Conservation (phyloP, 2,113 vertebrate species). For the Brienomyrus longianalis region DNA sequence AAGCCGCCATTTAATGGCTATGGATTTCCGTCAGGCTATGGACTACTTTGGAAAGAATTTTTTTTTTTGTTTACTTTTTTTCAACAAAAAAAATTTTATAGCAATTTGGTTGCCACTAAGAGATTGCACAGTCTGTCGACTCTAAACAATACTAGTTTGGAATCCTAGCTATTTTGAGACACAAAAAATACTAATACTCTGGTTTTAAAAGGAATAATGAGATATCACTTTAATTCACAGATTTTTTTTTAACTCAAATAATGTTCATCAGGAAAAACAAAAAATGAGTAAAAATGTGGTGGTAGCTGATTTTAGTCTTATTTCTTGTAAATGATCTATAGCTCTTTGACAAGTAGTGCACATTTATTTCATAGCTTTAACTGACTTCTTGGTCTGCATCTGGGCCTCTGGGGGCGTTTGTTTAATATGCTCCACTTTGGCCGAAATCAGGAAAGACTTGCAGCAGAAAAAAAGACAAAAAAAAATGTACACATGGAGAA, state of each 20-base stretch:
- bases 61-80: slow-evolving; percentile 27
- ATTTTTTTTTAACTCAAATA: slow-evolving; percentile 63
- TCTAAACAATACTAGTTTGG: slow-evolving; percentile 75
- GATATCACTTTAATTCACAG: slow-evolving; percentile 71
- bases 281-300: slow-evolving; percentile 60
- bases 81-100: slow-evolving; percentile 61
- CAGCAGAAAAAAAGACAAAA: slow-evolving; percentile 63
- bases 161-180: slow-evolving; percentile 77
- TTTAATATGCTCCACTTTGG: slow-evolving; percentile 89
- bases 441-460: slow-evolving; percentile 45
- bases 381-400: slow-evolving; percentile 70
- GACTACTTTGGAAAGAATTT: slow-evolving; percentile 79
- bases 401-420: slow-evolving; percentile 59
- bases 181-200: slow-evolving; percentile 43
- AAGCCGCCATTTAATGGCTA: slow-evolving; percentile 78
- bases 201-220: slow-evolving; percentile 67
- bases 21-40: slow-evolving; percentile 84
- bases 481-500: slow-evolving; percentile 46
- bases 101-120: slow-evolving; percentile 89
- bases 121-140: slow-evolving; percentile 68
- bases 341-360: slow-evolving; percentile 77
- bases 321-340: slow-evolving; percentile 76
- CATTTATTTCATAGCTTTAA: slow-evolving; percentile 89
- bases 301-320: slow-evolving; percentile 78
- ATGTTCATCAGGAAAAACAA: slow-evolving; percentile 69